Base-by-base conservation (phyloP, 2,888 invertebrate genomes). In the Dynastes maya region DNA sequence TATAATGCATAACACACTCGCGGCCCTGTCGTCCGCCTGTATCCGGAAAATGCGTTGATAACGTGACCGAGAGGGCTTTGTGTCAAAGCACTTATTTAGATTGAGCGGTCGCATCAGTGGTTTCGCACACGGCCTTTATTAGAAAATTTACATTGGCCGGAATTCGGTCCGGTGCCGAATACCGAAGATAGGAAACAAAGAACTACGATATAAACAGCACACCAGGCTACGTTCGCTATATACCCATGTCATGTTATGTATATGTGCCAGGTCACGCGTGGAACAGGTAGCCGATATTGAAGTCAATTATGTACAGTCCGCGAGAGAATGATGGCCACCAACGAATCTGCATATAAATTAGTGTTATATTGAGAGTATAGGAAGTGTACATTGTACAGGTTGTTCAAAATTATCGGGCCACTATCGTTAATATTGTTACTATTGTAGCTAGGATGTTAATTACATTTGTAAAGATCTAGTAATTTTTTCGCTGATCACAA, bases 71-170 rank as follows among this genome's bases (percentile, higher is more conserved):
- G 40, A 55, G 29, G 72, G 63, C 78, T 78, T 78, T 78, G 78
- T 78, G 78, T 78, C 78, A 78, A 78, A 78, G 78, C 67, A 78
- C 72, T 78, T 78, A 78, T 78, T 78, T 78, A 78, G 72, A 78
- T 78, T 65, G 65, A 67, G 78, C 45, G 78, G 78, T 45, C 72
- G 65, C 78, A 55, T 63, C 67, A 27, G 67, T 65, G 77, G 77
- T 67, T 77, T 67, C 61, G 55, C 65, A 68, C 68, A 55, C 55
- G 29, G 72, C 72, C 72, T 74, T 74, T 74, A 74, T 74, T 74
- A 74, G 72, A 74, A 74, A 74, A 74, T 74, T 74, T 74, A 63
- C 72, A 74, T 74, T 45, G 45, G 45, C 40, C 61, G 72, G 40
- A 63, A 74, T 74, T 61, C 61, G 29, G 61, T 29, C 65, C 37